phyloP scores from a whole-genome alignment of 2,888 invertebrate species.

The Pterostichus madidus region DNA sequence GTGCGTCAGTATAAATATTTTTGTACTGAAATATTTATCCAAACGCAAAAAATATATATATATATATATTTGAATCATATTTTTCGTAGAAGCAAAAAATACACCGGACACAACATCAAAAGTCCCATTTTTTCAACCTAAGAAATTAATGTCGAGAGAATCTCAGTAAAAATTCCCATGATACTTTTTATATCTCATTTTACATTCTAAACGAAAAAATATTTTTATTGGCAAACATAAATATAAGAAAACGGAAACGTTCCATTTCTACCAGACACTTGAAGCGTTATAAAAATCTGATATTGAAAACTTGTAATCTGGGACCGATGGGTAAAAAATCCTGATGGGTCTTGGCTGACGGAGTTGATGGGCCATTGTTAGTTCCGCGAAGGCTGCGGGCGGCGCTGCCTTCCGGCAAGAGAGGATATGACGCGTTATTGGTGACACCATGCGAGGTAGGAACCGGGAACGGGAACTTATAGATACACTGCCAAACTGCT shows the following conservation, averaged over 20 bases:
- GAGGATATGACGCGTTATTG: conserved; percentile 58
- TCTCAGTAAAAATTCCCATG: conserved; percentile 41
- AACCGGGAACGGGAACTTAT: background rate
- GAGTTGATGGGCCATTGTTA: conserved; percentile 50
- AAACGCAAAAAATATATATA: conserved; percentile 3
- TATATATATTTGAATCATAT: too few relatives aligned
- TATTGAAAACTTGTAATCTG: conserved; percentile 57
- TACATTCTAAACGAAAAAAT: conserved; percentile 47
- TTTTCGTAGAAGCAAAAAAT: conserved; percentile 13
- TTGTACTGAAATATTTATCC: background rate
- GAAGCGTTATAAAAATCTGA: conserved; percentile 61
- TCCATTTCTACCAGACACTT: conserved; percentile 24
- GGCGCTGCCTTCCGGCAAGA: conserved; percentile 40
- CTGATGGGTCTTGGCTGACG: conserved; percentile 11
- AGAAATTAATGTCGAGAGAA: conserved; percentile 27
- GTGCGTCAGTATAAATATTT: too few relatives aligned
- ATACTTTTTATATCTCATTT: conserved; percentile 40
- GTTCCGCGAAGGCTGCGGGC: conserved; percentile 28
- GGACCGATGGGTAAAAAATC: conserved; percentile 31
- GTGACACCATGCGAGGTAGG: conserved; percentile 29
- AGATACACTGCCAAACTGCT: conserved; percentile 40
- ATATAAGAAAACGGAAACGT: conserved; percentile 57
- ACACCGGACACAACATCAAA: conserved; percentile 26
- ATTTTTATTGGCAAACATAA: conserved; percentile 52
- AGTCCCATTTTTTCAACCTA: conserved; percentile 12